phyloP scores from a whole-genome alignment of 2,113 vertebrate genomes.

The Eidolon helvum region DNA sequence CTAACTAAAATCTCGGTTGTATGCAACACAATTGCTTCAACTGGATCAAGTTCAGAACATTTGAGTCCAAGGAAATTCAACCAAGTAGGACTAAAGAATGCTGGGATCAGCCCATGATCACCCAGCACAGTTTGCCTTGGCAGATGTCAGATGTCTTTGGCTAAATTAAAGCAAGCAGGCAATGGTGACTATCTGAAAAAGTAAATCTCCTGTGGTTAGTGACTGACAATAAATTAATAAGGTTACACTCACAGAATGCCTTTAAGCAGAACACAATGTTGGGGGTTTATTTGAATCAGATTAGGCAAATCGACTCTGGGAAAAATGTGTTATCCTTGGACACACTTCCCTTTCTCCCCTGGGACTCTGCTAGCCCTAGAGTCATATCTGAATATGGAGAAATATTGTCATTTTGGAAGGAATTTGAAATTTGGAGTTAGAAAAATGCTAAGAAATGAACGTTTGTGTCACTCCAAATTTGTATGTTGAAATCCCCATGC shows the following conservation, averaged over 20 bases:
- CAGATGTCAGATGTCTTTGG: neutral
- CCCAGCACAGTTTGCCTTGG: neutral
- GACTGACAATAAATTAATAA: neutral
- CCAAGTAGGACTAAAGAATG: neutral
- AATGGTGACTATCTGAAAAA: neutral
- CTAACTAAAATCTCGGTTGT: neutral
- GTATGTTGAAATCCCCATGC: neutral
- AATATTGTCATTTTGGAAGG: neutral
- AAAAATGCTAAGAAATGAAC: neutral
- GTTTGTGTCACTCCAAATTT: neutral
- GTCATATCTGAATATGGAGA: neutral
- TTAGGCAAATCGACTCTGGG: neutral
- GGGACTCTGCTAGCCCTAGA: neutral
- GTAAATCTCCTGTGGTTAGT: neutral
- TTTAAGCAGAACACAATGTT: neutral
- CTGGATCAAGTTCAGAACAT: neutral
- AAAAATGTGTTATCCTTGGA: neutral
- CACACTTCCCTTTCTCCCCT: neutral
- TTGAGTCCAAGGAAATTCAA: neutral
- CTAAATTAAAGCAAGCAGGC: neutral
- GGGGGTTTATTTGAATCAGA: neutral
- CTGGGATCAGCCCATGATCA: rapidly evolving
- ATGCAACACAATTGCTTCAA: neutral
- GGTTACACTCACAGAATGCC: neutral
- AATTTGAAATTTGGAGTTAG: neutral